Evolutionary conservation across 2,113 vertebrate genomes (phyloP).

Genomic region (Mugil cephalus): DNA sequence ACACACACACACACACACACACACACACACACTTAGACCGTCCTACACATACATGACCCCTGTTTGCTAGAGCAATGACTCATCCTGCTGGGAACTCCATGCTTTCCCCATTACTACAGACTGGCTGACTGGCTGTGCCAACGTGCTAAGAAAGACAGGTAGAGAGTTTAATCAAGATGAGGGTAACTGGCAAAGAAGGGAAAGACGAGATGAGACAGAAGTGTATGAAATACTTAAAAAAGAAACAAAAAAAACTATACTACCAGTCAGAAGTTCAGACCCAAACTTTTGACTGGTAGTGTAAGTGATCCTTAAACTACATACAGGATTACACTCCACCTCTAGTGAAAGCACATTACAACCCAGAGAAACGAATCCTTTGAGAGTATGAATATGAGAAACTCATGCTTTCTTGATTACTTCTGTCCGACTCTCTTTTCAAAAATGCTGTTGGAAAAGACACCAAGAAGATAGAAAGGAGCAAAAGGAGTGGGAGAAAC

Average conservation of each 20-base stretch:
- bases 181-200: neutral
- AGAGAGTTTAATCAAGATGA: neutral
- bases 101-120: slow-evolving; percentile 70
- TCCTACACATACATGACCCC: slow-evolving; percentile 43
- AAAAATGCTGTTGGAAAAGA: slow-evolving; percentile 48
- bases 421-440: slow-evolving; percentile 47
- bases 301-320: neutral
- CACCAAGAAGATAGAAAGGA: neutral
- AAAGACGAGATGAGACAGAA: neutral
- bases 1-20: slow-evolving; percentile 16
- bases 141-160: slow-evolving; percentile 24
- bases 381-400: slow-evolving; percentile 10
- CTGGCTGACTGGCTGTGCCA: slow-evolving; percentile 46
- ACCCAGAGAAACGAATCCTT: slow-evolving; percentile 20
- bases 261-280: too few relatives aligned
- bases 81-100: slow-evolving; percentile 80
- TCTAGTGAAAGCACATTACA: slow-evolving; percentile 30
- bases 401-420: slow-evolving; percentile 55
- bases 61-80: slow-evolving; percentile 62
- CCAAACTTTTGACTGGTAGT: too few relatives aligned
- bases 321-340: slow-evolving; percentile 34
- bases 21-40: slow-evolving; percentile 23
- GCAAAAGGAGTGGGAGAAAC: neutral
- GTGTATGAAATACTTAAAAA: neutral
- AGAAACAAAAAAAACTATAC: neutral